Evolutionary conservation across 2,113 vertebrate genomes (phyloP).

Genomic region (Ceyx margarethae): DNA sequence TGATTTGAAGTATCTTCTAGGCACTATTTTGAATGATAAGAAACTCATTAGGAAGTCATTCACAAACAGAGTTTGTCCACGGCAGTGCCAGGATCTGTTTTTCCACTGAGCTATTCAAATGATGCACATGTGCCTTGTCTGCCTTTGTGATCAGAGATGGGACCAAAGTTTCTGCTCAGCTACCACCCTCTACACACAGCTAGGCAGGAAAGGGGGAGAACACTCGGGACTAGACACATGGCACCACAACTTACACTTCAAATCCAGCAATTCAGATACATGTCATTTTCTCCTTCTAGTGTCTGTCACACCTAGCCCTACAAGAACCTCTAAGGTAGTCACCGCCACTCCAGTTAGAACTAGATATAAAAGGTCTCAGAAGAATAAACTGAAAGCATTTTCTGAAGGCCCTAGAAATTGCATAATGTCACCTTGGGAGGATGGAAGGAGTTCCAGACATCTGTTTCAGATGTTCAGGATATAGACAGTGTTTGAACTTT

Average conservation of each 20-base stretch:
- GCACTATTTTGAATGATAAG: background rate
- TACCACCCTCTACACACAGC: background rate
- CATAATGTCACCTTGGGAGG: background rate
- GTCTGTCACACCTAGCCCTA: accelerated
- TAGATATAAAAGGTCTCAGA: background rate
- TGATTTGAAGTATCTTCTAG: background rate
- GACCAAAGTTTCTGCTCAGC: background rate
- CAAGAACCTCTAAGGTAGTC: background rate
- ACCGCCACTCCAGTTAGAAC: background rate
- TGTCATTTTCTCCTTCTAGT: background rate
- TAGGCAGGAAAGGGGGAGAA: background rate
- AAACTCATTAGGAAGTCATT: background rate
- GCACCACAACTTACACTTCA: background rate
- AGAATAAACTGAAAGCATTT: background rate
- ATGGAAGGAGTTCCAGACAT: background rate
- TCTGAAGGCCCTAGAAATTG: background rate
- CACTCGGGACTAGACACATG: background rate
- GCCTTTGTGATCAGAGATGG: background rate
- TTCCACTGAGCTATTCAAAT: background rate
- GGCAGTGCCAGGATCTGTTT: background rate
- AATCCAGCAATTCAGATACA: background rate
- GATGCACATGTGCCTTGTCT: background rate
- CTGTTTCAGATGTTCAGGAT: background rate
- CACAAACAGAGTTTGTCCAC: background rate
- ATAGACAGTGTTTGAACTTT: background rate